Conservation (phyloP, 2,888 invertebrate species). For the Nomada flava region DNA sequence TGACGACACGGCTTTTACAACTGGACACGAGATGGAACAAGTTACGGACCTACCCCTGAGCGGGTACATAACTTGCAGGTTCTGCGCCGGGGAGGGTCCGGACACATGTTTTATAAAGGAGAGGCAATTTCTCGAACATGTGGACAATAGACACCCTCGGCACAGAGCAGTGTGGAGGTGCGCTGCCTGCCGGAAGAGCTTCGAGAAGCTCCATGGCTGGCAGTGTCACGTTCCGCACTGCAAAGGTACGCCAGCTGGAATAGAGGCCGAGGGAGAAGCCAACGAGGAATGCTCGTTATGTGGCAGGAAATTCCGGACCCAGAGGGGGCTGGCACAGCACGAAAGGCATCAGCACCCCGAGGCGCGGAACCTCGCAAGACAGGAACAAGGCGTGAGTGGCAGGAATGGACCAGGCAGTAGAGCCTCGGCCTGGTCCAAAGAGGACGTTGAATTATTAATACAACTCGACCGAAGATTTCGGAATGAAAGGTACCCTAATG, state of each 20-base stretch:
- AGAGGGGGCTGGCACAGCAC: no score
- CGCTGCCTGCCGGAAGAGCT: background rate
- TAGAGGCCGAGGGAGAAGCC: background rate
- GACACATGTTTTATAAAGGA: background rate
- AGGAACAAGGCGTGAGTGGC: no score
- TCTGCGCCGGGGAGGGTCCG: background rate
- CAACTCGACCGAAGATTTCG: no score
- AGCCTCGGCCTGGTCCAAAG: no score
- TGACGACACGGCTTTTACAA: background rate
- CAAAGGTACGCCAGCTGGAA: rapidly evolving
- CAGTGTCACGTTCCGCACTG: background rate
- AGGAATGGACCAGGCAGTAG: no score
- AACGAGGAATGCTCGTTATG: no score
- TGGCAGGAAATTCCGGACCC: no score
- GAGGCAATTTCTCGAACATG: background rate
- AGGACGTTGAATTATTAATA: rapidly evolving
- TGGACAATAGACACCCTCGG: background rate
- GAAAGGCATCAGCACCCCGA: no score
- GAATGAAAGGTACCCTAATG: rapidly evolving
- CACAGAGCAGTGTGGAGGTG: background rate
- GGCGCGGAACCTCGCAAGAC: no score
- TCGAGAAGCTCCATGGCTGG: background rate
- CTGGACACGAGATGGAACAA: rapidly evolving
- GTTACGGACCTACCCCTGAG: background rate
- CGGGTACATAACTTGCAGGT: background rate